Evolutionary conservation across 2,113 vertebrate genomes (phyloP).

Genomic region (Psittacara wagleri): DNA sequence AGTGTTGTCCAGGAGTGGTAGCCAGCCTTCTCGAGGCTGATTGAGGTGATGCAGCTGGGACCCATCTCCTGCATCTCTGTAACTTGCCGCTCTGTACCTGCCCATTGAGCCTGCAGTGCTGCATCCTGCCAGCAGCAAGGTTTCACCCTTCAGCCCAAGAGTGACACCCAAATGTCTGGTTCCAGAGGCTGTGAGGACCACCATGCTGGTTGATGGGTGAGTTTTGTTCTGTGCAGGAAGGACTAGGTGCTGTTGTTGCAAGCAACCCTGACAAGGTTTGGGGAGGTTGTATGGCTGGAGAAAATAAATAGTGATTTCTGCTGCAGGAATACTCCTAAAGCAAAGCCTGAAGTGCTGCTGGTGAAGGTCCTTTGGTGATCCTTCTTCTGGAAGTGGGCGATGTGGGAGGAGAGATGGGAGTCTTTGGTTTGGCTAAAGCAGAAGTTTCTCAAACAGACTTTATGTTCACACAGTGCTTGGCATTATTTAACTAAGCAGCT

Average conservation of each 20-base stretch:
- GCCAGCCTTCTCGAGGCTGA: accelerated
- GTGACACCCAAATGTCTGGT: not conserved
- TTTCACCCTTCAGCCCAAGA: not conserved
- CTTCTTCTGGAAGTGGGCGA: not conserved
- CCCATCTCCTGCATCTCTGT: not conserved
- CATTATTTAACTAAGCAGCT: not conserved
- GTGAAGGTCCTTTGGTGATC: not conserved
- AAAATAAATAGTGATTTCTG: not conserved
- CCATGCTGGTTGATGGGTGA: not conserved
- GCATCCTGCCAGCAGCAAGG: not conserved
- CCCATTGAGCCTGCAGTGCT: not conserved
- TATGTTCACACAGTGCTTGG: not conserved
- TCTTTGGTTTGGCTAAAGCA: not conserved
- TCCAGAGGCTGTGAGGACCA: not conserved
- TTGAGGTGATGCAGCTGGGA: not conserved
- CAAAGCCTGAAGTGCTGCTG: not conserved
- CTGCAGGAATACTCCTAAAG: not conserved
- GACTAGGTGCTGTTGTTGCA: not conserved
- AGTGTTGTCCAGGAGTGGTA: not conserved
- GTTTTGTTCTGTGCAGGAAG: accelerated
- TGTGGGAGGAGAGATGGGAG: not conserved
- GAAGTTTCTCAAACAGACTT: not conserved
- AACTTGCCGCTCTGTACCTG: not conserved
- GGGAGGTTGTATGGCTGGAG: not conserved
- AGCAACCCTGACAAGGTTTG: not conserved